phyloP scores from a whole-genome alignment of 2,888 invertebrate species.

The Syrista parreyssii region DNA sequence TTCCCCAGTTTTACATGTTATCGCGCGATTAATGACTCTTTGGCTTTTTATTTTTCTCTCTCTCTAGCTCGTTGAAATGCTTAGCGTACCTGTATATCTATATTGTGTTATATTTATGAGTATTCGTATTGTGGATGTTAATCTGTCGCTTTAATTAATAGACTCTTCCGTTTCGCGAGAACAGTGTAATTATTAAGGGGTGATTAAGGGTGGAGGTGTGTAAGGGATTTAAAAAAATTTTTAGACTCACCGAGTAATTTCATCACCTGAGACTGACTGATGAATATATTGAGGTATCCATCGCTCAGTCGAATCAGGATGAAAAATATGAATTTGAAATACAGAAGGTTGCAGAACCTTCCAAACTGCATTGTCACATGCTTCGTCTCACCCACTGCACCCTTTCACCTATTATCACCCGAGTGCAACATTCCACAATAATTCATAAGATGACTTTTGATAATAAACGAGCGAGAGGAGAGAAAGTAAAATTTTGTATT shows the following conservation, averaged over 20 bases:
- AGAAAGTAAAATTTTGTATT: not conserved
- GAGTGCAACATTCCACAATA: not conserved
- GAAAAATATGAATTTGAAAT: slow-evolving; percentile 53
- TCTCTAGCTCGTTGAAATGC: slow-evolving; percentile 3
- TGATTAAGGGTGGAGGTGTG: not conserved
- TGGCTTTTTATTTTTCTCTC: slow-evolving; percentile 10
- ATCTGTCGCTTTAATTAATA: not conserved
- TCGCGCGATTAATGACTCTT: not conserved
- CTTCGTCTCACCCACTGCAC: slow-evolving; percentile 26
- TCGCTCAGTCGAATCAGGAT: slow-evolving; percentile 67
- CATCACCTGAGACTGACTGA: slow-evolving; percentile 83
- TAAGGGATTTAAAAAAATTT: not conserved
- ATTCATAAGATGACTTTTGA: not conserved
- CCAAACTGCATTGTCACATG: slow-evolving; percentile 60
- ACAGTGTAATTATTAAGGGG: not conserved
- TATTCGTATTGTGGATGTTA: not conserved
- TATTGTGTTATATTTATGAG: not conserved
- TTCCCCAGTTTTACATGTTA: not conserved
- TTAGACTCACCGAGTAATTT: slow-evolving; percentile 78
- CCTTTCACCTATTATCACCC: slow-evolving; percentile 18
- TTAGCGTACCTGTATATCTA: slow-evolving; percentile 10
- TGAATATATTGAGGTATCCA: slow-evolving; percentile 83
- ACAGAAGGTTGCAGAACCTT: slow-evolving; percentile 60
- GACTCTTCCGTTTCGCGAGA: not conserved
- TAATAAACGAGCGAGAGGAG: not conserved